Evolutionary conservation across 2,113 vertebrate species (phyloP).

Genomic region (Narcine bancroftii): DNA sequence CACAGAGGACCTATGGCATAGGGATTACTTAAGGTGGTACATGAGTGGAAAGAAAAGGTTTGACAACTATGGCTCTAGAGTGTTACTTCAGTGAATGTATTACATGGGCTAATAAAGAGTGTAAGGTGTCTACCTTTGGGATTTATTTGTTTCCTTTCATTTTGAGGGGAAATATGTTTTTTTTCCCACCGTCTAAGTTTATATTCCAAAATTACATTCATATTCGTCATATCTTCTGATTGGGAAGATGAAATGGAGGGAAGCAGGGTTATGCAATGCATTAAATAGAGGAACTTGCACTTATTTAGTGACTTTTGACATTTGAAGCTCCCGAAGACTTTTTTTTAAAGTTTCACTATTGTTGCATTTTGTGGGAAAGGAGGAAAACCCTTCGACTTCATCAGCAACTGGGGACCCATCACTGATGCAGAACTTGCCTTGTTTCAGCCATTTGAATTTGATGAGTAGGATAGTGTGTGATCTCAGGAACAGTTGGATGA

Average conservation of each 20-base stretch:
- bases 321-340: neutral
- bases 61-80: too few relatives aligned
- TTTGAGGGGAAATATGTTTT: neutral
- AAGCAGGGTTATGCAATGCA: neutral
- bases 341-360: too few relatives aligned
- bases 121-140: neutral
- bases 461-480: neutral
- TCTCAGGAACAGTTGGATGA: neutral
- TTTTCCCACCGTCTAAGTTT: neutral
- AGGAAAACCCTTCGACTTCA: neutral
- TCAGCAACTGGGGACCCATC: neutral
- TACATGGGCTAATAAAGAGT: neutral
- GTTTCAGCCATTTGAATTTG: neutral
- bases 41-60: too few relatives aligned
- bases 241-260: neutral
- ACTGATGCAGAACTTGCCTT: neutral
- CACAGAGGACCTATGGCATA: too few relatives aligned
- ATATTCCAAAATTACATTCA: neutral
- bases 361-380: neutral
- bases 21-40: too few relatives aligned
- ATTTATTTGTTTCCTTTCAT: neutral
- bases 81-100: neutral
- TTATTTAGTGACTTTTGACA: neutral
- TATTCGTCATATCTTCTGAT: neutral
- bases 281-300: neutral